Percentiles rank a stretch among this genome's conserved stretches.
Conservation (phyloP, 2,797 vertebrate species). For the Malurus leucopterus region DNA sequence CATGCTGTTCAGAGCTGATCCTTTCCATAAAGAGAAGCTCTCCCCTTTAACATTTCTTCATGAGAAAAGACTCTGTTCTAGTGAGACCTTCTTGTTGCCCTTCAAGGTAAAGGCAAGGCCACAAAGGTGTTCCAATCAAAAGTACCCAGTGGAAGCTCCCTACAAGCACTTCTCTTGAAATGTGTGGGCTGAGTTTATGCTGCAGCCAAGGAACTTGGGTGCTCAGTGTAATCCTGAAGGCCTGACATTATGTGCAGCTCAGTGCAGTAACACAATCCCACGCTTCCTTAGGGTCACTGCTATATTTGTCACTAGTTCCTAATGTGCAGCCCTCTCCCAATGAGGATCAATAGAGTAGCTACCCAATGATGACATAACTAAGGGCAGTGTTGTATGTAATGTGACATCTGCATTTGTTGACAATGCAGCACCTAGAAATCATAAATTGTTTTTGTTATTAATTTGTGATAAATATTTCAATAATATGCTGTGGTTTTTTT, state of each 20-base stretch:
- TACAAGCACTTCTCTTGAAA: neutral
- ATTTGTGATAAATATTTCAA: neutral
- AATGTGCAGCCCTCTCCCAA: rapidly evolving
- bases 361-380: neutral
- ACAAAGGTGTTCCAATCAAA: rapidly evolving
- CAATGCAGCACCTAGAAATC: neutral
- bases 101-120: neutral
- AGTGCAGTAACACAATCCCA: neutral
- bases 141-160: rapidly evolving
- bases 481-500: neutral
- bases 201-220: neutral
- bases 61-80: neutral
- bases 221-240: neutral
- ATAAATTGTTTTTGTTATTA: neutral
- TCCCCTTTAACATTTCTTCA: neutral
- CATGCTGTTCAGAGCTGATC: rapidly evolving
- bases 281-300: neutral
- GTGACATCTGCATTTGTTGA: neutral
- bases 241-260: neutral
- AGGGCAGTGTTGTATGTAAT: neutral
- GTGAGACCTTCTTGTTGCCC: neutral
- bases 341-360: neutral
- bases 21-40: neutral
- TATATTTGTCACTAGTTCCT: neutral
- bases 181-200: rapidly evolving